phyloP scores from a whole-genome alignment of 53 echinoderm and acorn worm species.

The Henricia sp. region DNA sequence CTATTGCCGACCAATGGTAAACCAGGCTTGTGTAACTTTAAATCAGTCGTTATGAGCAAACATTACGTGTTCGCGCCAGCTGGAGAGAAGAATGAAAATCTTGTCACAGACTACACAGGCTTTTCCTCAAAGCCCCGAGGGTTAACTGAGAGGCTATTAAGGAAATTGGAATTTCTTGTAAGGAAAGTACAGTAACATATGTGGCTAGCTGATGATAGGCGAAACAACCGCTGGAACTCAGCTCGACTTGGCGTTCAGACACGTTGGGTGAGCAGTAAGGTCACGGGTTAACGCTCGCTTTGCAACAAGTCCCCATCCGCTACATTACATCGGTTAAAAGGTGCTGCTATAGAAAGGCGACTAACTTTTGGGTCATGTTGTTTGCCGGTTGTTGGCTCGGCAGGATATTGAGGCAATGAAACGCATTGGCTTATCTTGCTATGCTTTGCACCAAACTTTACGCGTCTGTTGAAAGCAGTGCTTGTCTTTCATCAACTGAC shows the following conservation, averaged over 20 bases:
- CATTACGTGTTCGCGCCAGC: too few species aligned
- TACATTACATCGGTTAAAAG: too few species aligned
- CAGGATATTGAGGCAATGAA: too few species aligned
- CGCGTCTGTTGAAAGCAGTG: too few species aligned
- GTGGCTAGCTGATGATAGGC: slow-evolving; percentile 55
- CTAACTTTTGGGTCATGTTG: too few species aligned
- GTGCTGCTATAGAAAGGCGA: too few species aligned
- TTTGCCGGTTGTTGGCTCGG: too few species aligned
- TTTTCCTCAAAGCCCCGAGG: slow-evolving; percentile 36
- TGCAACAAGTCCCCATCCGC: slow-evolving; percentile 57
- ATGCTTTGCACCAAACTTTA: too few species aligned
- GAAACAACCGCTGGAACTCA: slow-evolving; percentile 9
- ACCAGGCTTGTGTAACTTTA: slow-evolving; percentile 2
- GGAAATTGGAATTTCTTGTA: slow-evolving; percentile 60
- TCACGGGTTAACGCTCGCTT: slow-evolving; percentile 55
- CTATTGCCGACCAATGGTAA: too few species aligned
- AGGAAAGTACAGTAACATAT: slow-evolving; percentile 60
- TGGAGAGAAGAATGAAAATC: slow-evolving; percentile 9
- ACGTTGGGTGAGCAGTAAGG: slow-evolving; percentile 46
- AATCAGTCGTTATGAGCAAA: slow-evolving; percentile 30
- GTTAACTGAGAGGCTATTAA: slow-evolving; percentile 54
- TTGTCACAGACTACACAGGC: slow-evolving; percentile 39
- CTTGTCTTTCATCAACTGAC: too few species aligned
- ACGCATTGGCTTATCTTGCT: too few species aligned
- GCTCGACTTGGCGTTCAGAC: slow-evolving; percentile 55